These are phyloP conservation scores for Platysternon megacephalum DNA, from an alignment of 2,113 vertebrate genomes.

Conservation along the genomic window DNA sequence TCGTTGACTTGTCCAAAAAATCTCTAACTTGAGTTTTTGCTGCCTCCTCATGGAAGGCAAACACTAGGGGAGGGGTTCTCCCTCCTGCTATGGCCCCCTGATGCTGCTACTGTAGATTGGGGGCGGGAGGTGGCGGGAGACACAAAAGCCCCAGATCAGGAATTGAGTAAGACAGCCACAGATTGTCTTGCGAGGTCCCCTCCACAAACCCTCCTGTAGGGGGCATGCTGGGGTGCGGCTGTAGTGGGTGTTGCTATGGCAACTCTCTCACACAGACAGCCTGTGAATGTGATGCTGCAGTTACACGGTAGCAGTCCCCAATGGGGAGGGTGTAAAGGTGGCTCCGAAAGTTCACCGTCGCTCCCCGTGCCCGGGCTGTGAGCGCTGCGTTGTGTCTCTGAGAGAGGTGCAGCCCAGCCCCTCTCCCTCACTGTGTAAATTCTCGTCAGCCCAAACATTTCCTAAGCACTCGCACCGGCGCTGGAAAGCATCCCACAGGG, in stretches of 20 bases:
- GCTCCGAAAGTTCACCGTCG: neutral
- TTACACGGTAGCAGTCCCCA: neutral
- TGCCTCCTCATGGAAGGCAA: neutral
- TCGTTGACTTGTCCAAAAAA: neutral
- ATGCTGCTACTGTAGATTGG: neutral
- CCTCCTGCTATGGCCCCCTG: neutral
- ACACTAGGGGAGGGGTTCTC: neutral
- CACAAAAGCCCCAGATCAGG: too few relatives aligned
- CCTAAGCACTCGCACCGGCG: too few relatives aligned
- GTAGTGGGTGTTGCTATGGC: neutral
- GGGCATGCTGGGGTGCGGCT: neutral
- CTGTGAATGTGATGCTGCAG: too few relatives aligned
- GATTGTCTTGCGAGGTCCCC: too few relatives aligned
- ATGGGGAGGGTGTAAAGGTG: neutral
- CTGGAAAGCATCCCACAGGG: neutral
- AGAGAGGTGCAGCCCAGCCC: neutral
- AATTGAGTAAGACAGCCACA: too few relatives aligned
- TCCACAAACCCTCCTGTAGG: neutral
- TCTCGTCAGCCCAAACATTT: neutral
- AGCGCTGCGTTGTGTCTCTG: neutral
- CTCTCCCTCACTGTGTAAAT: neutral
- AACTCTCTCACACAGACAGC: too few relatives aligned
- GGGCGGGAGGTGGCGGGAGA: too few relatives aligned
- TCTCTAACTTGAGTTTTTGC: neutral
- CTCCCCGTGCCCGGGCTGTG: neutral